Conservation (phyloP, 2,113 vertebrate genomes). For the Typhlomys cinereus region DNA sequence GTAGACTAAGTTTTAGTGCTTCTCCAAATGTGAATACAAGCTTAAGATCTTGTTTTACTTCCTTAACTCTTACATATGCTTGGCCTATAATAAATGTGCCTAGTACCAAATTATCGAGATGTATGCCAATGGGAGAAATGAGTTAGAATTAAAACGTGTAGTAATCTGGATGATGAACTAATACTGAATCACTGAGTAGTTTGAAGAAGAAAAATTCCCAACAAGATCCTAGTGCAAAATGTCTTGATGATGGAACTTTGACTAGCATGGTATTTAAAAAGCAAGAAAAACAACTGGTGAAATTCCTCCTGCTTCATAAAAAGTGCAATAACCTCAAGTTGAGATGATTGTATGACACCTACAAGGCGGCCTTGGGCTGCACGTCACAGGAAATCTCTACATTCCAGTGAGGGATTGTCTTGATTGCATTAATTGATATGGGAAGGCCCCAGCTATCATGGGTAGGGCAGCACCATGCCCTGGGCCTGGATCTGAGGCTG, state of each 20-base stretch:
- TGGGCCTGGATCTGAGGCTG: too few relatives aligned
- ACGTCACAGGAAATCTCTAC: too few relatives aligned
- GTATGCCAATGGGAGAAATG: neutral
- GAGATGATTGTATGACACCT: too few relatives aligned
- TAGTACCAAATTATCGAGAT: neutral
- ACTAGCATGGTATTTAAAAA: neutral
- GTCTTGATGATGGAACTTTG: neutral
- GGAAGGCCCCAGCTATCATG: too few relatives aligned
- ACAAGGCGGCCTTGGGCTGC: too few relatives aligned
- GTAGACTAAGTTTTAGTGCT: slow-evolving; percentile 8
- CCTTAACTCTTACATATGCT: neutral
- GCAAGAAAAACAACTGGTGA: neutral
- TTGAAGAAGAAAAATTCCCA: neutral
- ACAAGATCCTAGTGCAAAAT: neutral
- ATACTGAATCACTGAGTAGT: neutral
- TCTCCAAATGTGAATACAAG: neutral
- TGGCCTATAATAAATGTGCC: neutral
- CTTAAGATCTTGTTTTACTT: neutral
- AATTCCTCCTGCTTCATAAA: neutral
- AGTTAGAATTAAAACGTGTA: neutral
- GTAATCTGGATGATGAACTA: neutral
- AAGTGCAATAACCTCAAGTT: neutral
- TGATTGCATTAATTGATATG: too few relatives aligned
- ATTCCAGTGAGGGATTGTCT: too few relatives aligned
- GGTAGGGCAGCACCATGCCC: too few relatives aligned